These are phyloP conservation scores for Argyrosomus regius DNA, from an alignment of 2,797 vertebrate species.

Conservation along the genomic window DNA sequence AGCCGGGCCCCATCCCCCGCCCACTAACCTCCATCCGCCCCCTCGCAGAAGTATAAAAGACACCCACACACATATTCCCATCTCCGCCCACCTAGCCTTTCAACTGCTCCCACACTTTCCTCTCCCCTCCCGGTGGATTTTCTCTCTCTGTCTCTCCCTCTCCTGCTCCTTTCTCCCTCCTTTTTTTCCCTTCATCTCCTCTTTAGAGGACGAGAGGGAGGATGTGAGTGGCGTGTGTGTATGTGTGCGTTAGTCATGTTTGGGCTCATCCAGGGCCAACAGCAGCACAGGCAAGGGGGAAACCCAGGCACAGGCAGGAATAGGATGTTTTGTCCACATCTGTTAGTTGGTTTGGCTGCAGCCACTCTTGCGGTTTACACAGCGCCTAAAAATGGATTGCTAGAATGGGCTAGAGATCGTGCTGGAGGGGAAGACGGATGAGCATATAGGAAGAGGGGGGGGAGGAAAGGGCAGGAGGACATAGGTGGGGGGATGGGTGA, in stretches of 20 bases:
- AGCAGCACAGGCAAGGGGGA: conserved; percentile 77
- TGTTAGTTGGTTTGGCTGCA: conserved; percentile 78
- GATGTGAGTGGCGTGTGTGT: conserved; percentile 68
- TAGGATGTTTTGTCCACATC: conserved; percentile 82
- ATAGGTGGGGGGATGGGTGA: conserved; percentile 69
- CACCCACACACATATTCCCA: conserved; percentile 76
- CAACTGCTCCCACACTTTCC: conserved; percentile 75
- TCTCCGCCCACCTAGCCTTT: conserved; percentile 79
- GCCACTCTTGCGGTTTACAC: conserved; percentile 69
- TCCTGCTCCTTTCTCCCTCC: conserved; percentile 8
- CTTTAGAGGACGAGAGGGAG: conserved; percentile 51
- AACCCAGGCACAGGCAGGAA: conserved; percentile 78
- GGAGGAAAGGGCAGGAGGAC: conserved; percentile 55
- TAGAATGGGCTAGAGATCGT: conserved; percentile 60
- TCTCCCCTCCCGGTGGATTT: conserved; percentile 62
- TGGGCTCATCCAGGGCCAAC: conserved; percentile 78
- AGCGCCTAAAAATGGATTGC: conserved; percentile 77
- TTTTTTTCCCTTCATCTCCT: conserved; percentile 18
- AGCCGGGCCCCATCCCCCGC: conserved; percentile 73
- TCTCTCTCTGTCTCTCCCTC: conserved; percentile 48
- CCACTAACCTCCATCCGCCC: conserved; percentile 81
- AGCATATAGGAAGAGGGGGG: conserved; percentile 49
- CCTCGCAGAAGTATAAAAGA: conserved; percentile 75
- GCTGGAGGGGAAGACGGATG: conserved; percentile 63
- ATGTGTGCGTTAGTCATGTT: conserved; percentile 82